Evolutionary conservation across 2,113 vertebrate genomes (phyloP).

Genomic region (Grammomys dolichurus): DNA sequence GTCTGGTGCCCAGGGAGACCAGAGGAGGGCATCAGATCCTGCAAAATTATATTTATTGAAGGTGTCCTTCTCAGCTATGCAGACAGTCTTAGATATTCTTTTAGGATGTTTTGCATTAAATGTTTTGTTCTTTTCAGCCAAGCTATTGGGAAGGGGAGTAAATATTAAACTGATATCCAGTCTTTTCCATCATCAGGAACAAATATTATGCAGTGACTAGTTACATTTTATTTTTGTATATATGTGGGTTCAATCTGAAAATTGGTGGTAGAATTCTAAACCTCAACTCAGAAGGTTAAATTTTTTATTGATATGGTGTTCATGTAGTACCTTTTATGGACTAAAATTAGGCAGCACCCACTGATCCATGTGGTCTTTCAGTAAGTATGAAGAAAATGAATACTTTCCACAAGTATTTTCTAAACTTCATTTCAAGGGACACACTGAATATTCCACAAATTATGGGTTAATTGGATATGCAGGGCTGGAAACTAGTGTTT

Average conservation of each 20-base stretch:
- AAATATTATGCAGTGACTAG: background rate
- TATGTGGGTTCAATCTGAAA: conserved; percentile 20
- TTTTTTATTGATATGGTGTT: conserved; percentile 16
- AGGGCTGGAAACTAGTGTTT: background rate
- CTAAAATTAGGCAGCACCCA: conserved; percentile 17
- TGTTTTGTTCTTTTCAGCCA: conserved; percentile 52
- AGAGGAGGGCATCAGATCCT: background rate
- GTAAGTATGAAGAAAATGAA: conserved; percentile 27
- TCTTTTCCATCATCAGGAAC: background rate
- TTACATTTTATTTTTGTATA: conserved; percentile 55
- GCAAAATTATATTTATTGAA: background rate
- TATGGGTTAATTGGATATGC: conserved; percentile 1
- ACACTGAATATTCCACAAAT: conserved; percentile 29
- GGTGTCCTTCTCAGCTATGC: background rate
- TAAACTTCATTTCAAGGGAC: conserved; percentile 22
- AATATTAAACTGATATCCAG: background rate
- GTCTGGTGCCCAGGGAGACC: background rate
- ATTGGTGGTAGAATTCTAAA: conserved; percentile 13
- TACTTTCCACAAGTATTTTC: conserved; percentile 1
- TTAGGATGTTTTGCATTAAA: conserved; percentile 53
- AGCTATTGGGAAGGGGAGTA: conserved; percentile 10
- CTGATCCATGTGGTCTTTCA: background rate
- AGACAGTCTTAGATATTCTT: conserved; percentile 22
- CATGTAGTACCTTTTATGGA: conserved; percentile 14
- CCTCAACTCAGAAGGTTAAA: conserved; percentile 42